A percentile compares a stretch with the other conserved stretches of the same genome.
These are phyloP conservation scores for Phalera bucephala DNA, from an alignment of 2,888 invertebrate genomes.

Conservation along the genomic window DNA sequence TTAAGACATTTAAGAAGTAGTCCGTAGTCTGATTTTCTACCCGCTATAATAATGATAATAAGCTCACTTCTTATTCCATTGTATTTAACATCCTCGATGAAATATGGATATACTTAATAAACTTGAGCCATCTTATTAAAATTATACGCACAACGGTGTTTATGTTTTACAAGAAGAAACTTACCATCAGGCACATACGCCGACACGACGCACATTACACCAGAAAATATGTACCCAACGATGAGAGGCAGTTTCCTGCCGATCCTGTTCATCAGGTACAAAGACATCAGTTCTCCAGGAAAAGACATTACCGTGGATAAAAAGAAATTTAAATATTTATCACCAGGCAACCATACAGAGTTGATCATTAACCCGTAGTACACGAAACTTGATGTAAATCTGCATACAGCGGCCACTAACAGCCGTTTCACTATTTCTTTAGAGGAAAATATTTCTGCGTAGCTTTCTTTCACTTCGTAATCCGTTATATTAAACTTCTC, in stretches of 20 bases:
- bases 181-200: conserved; percentile 55
- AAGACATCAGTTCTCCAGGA: conserved; percentile 60
- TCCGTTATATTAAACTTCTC: conserved; percentile 51
- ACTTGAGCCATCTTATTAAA: too few species aligned
- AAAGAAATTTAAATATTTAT: conserved; percentile 65
- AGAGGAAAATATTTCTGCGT: conserved; percentile 48
- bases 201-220: conserved; percentile 48
- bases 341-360: conserved; percentile 63
- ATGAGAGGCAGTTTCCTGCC: conserved; percentile 60
- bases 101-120: too few species aligned
- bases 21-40: too few species aligned
- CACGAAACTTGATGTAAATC: conserved; percentile 61
- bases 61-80: too few species aligned
- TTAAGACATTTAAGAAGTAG: too few species aligned
- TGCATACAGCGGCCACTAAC: conserved; percentile 41
- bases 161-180: too few species aligned
- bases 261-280: conserved; percentile 62
- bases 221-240: conserved; percentile 50
- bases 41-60: too few species aligned
- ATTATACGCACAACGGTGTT: too few species aligned
- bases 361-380: conserved; percentile 68
- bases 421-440: conserved; percentile 54
- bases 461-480: conserved; percentile 48
- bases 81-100: too few species aligned
- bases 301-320: conserved; percentile 64